phyloP scores from a whole-genome alignment of 1,140 invertebrate species.

The Diorhabda carinulata region DNA sequence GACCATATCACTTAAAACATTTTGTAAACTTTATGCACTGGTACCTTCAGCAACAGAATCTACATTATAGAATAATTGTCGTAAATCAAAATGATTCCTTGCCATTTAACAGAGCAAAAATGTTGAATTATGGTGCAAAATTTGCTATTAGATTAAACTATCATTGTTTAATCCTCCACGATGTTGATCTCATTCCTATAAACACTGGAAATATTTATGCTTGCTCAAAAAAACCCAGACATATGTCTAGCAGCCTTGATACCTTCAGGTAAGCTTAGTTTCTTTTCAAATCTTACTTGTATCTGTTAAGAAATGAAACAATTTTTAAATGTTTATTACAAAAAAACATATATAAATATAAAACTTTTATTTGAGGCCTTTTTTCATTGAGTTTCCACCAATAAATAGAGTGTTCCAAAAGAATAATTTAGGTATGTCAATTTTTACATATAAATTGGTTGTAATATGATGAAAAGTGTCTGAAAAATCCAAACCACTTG shows the following conservation, averaged over 20 bases:
- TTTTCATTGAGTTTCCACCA: too few species aligned
- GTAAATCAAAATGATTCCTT: slow-evolving; percentile 77
- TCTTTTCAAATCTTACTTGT: too few species aligned
- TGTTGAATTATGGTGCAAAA: slow-evolving; percentile 88
- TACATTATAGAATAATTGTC: slow-evolving; percentile 80
- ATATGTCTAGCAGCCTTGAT: slow-evolving; percentile 90
- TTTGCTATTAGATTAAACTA: slow-evolving; percentile 70
- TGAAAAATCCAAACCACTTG: too few species aligned
- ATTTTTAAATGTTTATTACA: too few species aligned
- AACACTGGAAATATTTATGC: slow-evolving; percentile 87
- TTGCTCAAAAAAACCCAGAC: slow-evolving; percentile 80
- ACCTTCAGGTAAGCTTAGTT: slow-evolving; percentile 59
- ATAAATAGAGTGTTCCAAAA: too few species aligned
- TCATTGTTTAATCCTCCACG: slow-evolving; percentile 91
- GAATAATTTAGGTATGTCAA: too few species aligned
- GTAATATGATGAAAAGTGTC: too few species aligned
- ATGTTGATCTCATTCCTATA: slow-evolving; percentile 90
- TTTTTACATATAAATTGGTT: too few species aligned
- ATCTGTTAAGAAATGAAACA: too few species aligned
- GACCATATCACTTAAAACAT: slow-evolving; percentile 71
- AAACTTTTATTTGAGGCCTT: too few species aligned
- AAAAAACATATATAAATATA: too few species aligned
- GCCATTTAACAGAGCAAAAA: slow-evolving; percentile 89
- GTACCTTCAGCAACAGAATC: slow-evolving; percentile 79
- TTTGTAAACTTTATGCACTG: slow-evolving; percentile 88